Evolutionary conservation across 1,140 invertebrate genomes (phyloP), one percentile per base, ranked within the genome.

Genomic region (Pectinophora gossypiella): DNA sequence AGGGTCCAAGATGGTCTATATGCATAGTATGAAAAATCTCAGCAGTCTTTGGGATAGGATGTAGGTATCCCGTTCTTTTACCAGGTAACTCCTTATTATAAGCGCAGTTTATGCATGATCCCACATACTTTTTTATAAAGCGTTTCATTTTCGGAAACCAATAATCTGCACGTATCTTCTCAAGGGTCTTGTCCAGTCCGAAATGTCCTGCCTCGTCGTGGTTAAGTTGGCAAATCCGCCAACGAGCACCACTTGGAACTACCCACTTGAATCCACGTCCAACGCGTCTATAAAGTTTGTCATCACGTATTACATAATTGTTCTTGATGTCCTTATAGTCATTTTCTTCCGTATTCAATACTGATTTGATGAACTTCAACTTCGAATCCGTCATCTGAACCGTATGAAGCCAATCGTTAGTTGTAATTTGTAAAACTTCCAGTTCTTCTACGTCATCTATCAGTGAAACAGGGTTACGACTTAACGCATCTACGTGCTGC

Each of bases 101-200:
- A 10, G 46, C 56, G 42, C 56, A 62, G 10, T 59, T 48, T 9
- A 62, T 15, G 42, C 60, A 62, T 1, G 46, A 40, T n/a, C n/a
- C 10, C 13, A 58, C 51, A 45, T 62, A 54, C 21, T 62, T 59
- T 13, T 38, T 44, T 3, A 62, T 38, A 16, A 53, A 54, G 7
- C 18, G 9, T 18, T 38, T 40, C 55, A 58, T 61, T 44, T 52
- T 53, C 0, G 55, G 55, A 21, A 61, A 61, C 58, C 58, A 61
- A 54, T 36, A 42, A 32, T 38, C 35, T 18, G 38, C 23, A 22
- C 51, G 35, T 20, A 64, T 32, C 23, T 51, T 51, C 23, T 56
- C 15, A 21, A 51, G 9, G 15, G 49, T 38, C 35, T 59, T 36
- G 16, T 63, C 51, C 27, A 48, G 38, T 19, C 46, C 13, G 27